Conservation (phyloP, 2,888 invertebrate genomes). For the Aphodius sticticus region DNA sequence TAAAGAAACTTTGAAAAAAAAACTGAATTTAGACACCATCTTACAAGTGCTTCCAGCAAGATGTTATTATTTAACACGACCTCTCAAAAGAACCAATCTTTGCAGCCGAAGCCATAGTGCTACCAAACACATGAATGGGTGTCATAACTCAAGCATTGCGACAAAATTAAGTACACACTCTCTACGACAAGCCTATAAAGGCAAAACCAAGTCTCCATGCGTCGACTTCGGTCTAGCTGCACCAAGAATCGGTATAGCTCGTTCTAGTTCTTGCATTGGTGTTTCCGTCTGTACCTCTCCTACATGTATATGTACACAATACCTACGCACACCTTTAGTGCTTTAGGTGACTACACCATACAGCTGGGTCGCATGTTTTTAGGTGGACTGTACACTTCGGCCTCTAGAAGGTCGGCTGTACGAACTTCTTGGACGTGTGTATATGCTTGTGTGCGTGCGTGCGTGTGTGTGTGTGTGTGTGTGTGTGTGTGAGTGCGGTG, state of each 20-base stretch:
- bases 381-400: slow-evolving; percentile 54
- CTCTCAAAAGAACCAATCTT: no score
- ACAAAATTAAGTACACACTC: neutral
- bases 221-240: no score
- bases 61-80: no score
- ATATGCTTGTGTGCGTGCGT: slow-evolving; percentile 46
- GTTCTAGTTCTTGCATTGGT: slow-evolving; percentile 1
- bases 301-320: neutral
- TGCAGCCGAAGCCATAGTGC: no score
- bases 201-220: neutral
- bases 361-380: slow-evolving; percentile 46
- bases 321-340: neutral
- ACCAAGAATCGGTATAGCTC: neutral
- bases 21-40: no score
- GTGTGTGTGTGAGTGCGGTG: slow-evolving; percentile 33
- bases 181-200: neutral
- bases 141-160: neutral
- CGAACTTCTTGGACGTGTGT: slow-evolving; percentile 38
- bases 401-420: slow-evolving; percentile 57
- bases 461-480: slow-evolving; percentile 34
- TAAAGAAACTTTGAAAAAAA: no score
- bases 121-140: neutral
- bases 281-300: neutral
- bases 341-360: neutral
- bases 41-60: no score